Conservation (phyloP, 2,113 vertebrate genomes). For the Aldabrachelys gigantea region DNA sequence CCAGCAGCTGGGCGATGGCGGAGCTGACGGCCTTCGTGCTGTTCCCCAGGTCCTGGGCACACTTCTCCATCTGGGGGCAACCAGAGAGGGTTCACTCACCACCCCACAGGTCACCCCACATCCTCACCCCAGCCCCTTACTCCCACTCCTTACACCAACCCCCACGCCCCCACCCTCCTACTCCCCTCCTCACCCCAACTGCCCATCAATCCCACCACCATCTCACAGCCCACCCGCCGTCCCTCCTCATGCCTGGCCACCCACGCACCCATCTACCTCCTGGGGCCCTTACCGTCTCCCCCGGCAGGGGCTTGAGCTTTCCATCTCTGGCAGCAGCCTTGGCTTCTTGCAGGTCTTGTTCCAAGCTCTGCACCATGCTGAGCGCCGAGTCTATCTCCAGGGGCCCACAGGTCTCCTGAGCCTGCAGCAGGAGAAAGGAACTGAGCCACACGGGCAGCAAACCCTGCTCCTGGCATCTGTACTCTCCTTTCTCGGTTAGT, state of each 20-base stretch:
- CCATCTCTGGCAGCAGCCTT: conserved; percentile 89
- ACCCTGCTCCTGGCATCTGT: not conserved
- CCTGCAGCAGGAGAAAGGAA: conserved; percentile 70
- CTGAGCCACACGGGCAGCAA: not conserved
- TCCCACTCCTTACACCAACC: too few species aligned
- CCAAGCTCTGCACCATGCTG: conserved; percentile 89
- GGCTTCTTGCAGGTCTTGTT: conserved; percentile 93
- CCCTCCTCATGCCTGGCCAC: not conserved
- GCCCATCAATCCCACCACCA: not conserved
- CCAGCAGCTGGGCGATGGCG: conserved; percentile 91
- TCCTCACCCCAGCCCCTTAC: too few species aligned
- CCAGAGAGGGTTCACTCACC: not conserved
- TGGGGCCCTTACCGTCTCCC: conserved; percentile 87
- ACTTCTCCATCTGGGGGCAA: conserved; percentile 89
- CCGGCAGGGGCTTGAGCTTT: conserved; percentile 93
- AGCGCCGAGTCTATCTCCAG: conserved; percentile 96
- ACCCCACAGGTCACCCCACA: not conserved
- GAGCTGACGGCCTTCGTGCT: conserved; percentile 97
- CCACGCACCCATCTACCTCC: not conserved
- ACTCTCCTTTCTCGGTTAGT: not conserved
- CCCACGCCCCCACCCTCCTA: too few species aligned
- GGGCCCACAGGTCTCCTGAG: conserved; percentile 95
- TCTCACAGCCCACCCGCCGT: too few species aligned
- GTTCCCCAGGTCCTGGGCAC: conserved; percentile 92
- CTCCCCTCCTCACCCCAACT: not conserved